phyloP scores from a whole-genome alignment of 2,888 invertebrate genomes.

The Nasonia oneida region DNA sequence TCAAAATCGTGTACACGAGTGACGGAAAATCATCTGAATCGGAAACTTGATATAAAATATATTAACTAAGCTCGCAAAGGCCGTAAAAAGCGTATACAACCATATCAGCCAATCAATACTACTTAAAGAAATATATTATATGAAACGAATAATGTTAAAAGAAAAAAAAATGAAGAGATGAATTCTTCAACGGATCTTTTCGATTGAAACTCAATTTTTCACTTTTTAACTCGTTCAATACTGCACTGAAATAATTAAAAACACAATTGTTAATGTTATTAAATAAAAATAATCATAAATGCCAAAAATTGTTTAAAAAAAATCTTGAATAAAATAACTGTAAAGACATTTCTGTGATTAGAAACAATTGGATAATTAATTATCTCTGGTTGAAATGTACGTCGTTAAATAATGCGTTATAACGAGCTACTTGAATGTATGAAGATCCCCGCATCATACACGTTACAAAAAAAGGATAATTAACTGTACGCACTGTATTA shows the following conservation, averaged over 20 bases:
- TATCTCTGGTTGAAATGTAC: constrained; percentile 52
- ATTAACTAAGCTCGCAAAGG: constrained; percentile 39
- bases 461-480: constrained; percentile 20
- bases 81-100: constrained; percentile 37
- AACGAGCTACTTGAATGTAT: constrained; percentile 24
- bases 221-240: constrained; percentile 61
- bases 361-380: constrained; percentile 52
- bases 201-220: constrained; percentile 58
- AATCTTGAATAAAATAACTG: constrained; percentile 29
- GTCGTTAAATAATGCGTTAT: constrained; percentile 43
- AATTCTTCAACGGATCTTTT: constrained; percentile 18
- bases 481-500: constrained; percentile 28
- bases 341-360: constrained; percentile 52
- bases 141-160: constrained; percentile 22
- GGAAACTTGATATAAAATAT: constrained; percentile 27
- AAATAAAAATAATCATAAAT: constrained; percentile 30
- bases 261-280: constrained; percentile 58
- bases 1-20: constrained; percentile 34
- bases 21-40: not conserved
- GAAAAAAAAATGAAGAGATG: constrained; percentile 21
- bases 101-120: constrained; percentile 55
- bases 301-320: constrained; percentile 41
- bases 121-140: not conserved
- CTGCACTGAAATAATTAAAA: constrained; percentile 54
- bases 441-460: constrained; percentile 37